phyloP scores from a whole-genome alignment of 2,113 vertebrate genomes.

The Myotis brandtii region DNA sequence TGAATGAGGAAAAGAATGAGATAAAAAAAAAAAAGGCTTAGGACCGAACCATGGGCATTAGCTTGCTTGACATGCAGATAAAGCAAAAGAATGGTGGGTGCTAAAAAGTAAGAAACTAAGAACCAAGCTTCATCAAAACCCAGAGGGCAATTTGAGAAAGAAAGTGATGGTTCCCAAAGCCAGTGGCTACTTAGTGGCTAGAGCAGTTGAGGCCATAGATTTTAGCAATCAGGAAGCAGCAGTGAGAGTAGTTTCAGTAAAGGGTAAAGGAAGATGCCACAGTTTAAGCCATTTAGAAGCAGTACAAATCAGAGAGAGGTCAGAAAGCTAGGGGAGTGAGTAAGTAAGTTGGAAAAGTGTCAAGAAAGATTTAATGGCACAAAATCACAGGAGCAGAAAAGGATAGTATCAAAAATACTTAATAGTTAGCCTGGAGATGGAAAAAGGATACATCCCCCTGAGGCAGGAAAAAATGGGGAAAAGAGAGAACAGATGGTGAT shows the following conservation, averaged over 20 bases:
- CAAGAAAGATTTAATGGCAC: background rate
- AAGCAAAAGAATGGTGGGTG: background rate
- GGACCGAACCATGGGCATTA: fast-evolving
- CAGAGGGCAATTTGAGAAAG: background rate
- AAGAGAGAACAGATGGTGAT: background rate
- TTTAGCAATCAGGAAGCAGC: background rate
- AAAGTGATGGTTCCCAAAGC: background rate
- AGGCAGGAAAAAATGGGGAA: background rate
- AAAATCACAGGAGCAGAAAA: background rate
- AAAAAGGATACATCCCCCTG: background rate
- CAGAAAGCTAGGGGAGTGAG: background rate
- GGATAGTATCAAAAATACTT: background rate
- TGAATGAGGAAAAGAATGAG: background rate
- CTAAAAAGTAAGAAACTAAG: background rate
- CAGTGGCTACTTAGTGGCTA: background rate
- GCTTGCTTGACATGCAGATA: background rate
- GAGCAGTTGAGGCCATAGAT: background rate
- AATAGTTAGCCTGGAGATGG: background rate
- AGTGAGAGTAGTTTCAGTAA: background rate
- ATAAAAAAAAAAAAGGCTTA: background rate
- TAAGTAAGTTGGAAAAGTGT: background rate
- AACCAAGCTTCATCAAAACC: background rate
- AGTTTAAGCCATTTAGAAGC: background rate
- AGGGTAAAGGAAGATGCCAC: background rate
- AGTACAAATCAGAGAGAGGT: background rate